phyloP scores from a whole-genome alignment of 92 coral and sea anemone genomes.

The Pocillopora grandis region DNA sequence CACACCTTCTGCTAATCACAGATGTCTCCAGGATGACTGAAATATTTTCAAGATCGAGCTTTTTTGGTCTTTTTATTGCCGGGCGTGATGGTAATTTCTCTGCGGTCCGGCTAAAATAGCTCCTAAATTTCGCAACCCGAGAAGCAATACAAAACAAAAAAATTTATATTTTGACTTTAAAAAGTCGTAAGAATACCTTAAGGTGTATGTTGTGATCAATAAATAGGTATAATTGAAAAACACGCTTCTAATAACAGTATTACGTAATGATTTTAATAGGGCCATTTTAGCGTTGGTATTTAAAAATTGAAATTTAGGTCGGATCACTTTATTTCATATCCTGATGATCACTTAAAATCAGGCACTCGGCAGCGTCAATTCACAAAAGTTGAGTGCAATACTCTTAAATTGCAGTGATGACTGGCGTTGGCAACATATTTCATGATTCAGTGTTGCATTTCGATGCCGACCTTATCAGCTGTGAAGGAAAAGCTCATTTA shows the following conservation, averaged over 20 bases:
- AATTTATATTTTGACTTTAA: too few species aligned
- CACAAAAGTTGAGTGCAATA: background rate
- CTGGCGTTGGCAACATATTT: too few species aligned
- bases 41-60: background rate
- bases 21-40: background rate
- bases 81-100: conserved; percentile 5
- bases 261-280: too few species aligned
- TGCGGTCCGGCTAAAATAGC: background rate
- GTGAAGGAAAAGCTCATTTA: background rate
- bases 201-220: too few species aligned
- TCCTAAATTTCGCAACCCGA: background rate
- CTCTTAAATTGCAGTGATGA: background rate
- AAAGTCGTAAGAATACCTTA: too few species aligned
- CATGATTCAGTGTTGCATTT: background rate
- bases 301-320: background rate
- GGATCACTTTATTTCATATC: conserved; percentile 20
- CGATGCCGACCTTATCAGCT: too few species aligned
- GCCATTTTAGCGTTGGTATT: background rate
- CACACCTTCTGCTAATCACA: conserved; percentile 6
- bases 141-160: too few species aligned
- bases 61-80: background rate
- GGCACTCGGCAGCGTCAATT: conserved; percentile 12
- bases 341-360: conserved; percentile 1
- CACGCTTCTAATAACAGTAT: too few species aligned
- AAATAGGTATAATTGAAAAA: too few species aligned